phyloP scores from a whole-genome alignment of 53 echinoderm and acorn worm species.

The Actinopyga echinites region DNA sequence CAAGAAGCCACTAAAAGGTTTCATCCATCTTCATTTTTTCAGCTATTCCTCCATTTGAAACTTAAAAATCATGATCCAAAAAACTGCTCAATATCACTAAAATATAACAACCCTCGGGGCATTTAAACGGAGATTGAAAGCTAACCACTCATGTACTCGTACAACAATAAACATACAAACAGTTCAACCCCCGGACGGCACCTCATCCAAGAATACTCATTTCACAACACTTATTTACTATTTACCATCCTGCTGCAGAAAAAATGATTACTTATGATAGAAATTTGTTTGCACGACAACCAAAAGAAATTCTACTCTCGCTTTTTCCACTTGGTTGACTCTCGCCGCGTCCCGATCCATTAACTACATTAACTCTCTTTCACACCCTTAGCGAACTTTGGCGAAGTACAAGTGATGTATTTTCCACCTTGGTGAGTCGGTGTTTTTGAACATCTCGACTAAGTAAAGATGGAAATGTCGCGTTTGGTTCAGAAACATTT shows the following conservation, averaged over 20 bases:
- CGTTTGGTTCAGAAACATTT: conserved; percentile 20
- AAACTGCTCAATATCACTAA: too few species aligned
- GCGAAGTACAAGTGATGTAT: conserved; percentile 15
- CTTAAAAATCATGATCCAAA: not conserved
- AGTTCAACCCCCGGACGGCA: too few species aligned
- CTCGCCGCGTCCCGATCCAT: conserved; percentile 25
- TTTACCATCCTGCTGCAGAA: not conserved
- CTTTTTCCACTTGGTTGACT: not conserved
- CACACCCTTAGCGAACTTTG: conserved; percentile 29
- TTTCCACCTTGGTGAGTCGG: conserved; percentile 37
- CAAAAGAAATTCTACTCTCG: not conserved
- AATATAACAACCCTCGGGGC: too few species aligned
- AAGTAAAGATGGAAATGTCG: not conserved
- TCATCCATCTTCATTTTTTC: not conserved
- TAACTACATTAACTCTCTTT: conserved; percentile 26
- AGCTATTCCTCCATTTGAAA: not conserved
- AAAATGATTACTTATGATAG: conserved; percentile 35
- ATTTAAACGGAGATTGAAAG: too few species aligned
- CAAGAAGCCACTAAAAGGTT: not conserved
- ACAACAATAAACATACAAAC: too few species aligned
- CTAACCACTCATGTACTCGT: too few species aligned
- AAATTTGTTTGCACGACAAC: conserved; percentile 25
- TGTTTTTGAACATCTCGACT: conserved; percentile 5
- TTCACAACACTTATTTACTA: conserved; percentile 20
- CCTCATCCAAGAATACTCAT: conserved; percentile 15